Evolutionary conservation across 2,797 vertebrate species (phyloP), one percentile per base, ranked within the genome.

Genomic region (Lepidocolaptes lacrymiger): DNA sequence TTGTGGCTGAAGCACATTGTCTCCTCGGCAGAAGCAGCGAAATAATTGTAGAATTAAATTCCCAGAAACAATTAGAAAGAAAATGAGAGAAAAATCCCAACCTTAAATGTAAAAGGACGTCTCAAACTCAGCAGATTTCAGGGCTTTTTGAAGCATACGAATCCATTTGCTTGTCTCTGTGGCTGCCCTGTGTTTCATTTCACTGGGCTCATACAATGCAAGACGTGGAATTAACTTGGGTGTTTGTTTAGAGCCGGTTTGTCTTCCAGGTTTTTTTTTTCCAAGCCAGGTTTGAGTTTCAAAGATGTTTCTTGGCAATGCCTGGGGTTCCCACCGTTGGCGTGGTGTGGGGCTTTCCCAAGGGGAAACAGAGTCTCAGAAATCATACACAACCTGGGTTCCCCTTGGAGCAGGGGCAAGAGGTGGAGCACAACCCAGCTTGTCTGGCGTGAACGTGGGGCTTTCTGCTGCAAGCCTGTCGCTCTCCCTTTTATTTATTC

Each of bases 241-340:
- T 87, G 86, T 89, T 95, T 91, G 84, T 81, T 94, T 75, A 76
- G 88, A 94, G 92, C 83, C 5, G 14, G 83, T 95, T 94, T 94
- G 88, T 82, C 94, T 94, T 91, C 90, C 91, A 79, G 37, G 8
- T 52, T 52, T 52, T 52, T 84, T 69, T 63, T 63, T 88, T 92
- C 56, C 85, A 89, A 93, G 93, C 54, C 83, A 95, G 93, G 94
- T 95, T 91, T 88, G 41, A 86, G 90, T 91, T 96, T 95, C 96
- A 91, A 87, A 94, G 83, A 59, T 2, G 3, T 66, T 91, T 88
- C 77, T 75, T 89, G 90, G 90, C 93, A 94, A n/a, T 67, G 89
- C 44, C 78, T 17, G 2, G 34, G 13, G 51, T 89, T 94, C 88
- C 73, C 14, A 44, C 49, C 7, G 0, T 30, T 2, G 0, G 67